Evolutionary conservation across 2,888 invertebrate genomes (phyloP), one percentile per base, ranked within the genome.

Genomic region (Conops quadrifasciatus): DNA sequence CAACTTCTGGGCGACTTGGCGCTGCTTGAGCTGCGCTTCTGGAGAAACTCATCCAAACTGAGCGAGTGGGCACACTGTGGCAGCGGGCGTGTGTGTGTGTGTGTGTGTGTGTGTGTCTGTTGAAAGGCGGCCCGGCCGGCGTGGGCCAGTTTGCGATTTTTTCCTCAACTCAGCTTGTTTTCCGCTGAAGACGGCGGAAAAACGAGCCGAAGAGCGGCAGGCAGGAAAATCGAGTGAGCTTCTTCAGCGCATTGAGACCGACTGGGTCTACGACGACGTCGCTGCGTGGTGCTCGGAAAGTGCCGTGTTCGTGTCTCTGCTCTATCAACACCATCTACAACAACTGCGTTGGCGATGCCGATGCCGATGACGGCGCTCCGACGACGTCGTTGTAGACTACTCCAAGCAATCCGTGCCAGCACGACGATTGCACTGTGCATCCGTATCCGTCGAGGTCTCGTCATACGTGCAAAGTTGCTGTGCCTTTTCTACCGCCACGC

Each of bases 301-400:
- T 63, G 63, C 65, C 24, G 47, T 30, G 36, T 13, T 60, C 49
- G 49, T 51, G 16, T 30, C 67, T 36, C 26, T 67, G 30, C 26
- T 45, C 24, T 66, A 45, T 77, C 78, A 78, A 76, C 79, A 21
- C 49, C 65, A 65, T 63, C 63, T 36, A 53, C 47, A 64, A 45
- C 64, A 67, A 43, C 49, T 15, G 21, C 68, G 70, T 66, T 56
- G 56, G 21, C 53, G 67, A 53, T 53, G 60, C 30, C 74, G 75
- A 58, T 47, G 69, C 60, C 63, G 76, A 69, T 68, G 56, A 64
- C 36, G 36, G 36, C n/a, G n/a, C 36, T 36, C 36, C 36, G 53
- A 53, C 58, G 58, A 58, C 58, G 58, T 28, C 58, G 58, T 36
- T 47, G 75, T 70, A 45, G 72, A 58, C 66, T 16, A 3, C 43